Percentiles rank a stretch among this genome's conserved stretches.
Conservation (phyloP, 1,140 invertebrate genomes). For the Antheraea mylitta region DNA sequence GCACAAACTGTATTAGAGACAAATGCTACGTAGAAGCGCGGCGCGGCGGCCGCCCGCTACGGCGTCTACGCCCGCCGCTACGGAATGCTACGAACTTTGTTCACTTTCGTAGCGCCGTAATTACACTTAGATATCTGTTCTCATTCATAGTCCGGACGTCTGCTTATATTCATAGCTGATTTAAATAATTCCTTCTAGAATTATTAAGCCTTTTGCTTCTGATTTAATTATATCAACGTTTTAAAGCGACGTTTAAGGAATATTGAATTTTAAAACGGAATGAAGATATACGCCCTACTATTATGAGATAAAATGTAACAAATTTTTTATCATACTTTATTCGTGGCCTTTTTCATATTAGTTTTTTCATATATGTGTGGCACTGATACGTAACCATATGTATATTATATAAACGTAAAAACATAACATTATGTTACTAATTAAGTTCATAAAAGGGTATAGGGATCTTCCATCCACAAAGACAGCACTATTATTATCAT, state of each 20-base stretch:
- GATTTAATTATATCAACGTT: not conserved
- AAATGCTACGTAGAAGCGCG: constrained; percentile 29
- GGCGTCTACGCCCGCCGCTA: constrained; percentile 17
- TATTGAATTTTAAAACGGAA: no score
- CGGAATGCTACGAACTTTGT: constrained; percentile 28
- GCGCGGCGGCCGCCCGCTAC: constrained; percentile 12
- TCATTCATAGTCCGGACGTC: constrained; percentile 1
- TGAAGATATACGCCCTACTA: no score
- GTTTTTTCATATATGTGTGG: no score
- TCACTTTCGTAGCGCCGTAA: constrained; percentile 30
- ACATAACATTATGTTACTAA: no score
- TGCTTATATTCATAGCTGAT: constrained; percentile 3
- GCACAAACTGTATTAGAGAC: constrained; percentile 27
- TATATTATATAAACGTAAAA: no score
- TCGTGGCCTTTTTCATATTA: no score
- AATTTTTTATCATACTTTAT: no score
- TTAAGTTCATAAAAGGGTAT: no score
- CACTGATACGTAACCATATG: no score
- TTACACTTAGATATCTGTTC: constrained; percentile 19
- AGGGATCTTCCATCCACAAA: no score
- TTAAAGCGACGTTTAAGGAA: not conserved
- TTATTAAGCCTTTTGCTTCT: not conserved
- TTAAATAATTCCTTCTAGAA: not conserved
- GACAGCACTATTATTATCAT: no score
- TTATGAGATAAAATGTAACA: no score